Evolutionary conservation across 2,888 invertebrate genomes (phyloP), one percentile per base, ranked within the genome.

Genomic region (Tenthredo amoena): DNA sequence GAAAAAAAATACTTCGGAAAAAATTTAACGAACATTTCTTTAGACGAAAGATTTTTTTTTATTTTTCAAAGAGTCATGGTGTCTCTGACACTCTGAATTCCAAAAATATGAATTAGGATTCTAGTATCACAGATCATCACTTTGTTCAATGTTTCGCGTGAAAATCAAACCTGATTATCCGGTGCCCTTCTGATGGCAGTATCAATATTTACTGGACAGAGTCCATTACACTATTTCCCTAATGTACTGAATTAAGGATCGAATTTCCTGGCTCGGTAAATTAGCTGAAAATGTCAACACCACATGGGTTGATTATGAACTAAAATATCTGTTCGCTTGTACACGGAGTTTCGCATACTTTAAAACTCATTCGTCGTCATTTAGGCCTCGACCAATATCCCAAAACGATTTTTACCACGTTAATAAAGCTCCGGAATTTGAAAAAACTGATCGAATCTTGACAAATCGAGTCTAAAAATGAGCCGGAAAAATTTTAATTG

Each of bases 21-120:
- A 87, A 87, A 89, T 89, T 91, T 92, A 92, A 92, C 90, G 91
- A 92, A 90, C 85, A 88, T 84, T 85, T 87, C 83, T 87, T 87
- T 84, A 87, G 85, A 76, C 76, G 82, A 77, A 84, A 86, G 83
- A 74, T 76, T 0, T 71, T 21, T 43, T 68, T 58, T 58, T 82
- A 79, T 85, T 85, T 86, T 74, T 85, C 65, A 62, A 82, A 55
- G 74, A 76, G 85, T 21, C 47, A 26, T 40, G 71, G 5, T 18
- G 15, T 4, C 15, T 34, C 37, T 15, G 71, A 37, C 7, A 15
- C 6, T 37, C 37, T 76, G 15, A 47, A 40, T 21, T 12, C 40
- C 15, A 26, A 26, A 15, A 47, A 47, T 50, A 76, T 76, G 21
- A 76, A 50, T 31, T 26, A 5, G 47, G 31, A 76, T 34, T 58